Evolutionary conservation across 1,140 invertebrate genomes (phyloP).

Genomic region (Zelostemma sp.): DNA sequence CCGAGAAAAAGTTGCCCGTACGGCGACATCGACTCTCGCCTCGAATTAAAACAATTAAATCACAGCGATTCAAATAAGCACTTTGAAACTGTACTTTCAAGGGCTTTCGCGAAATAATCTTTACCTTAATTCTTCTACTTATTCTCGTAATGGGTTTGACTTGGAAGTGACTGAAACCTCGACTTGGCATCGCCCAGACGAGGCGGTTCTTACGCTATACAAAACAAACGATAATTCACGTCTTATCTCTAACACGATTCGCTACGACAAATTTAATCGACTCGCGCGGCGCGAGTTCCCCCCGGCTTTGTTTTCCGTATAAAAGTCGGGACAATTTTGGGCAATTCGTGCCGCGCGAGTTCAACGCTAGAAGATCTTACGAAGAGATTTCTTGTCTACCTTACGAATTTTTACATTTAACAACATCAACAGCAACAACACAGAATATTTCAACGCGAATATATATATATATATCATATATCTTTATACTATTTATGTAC

Average conservation of each 20-base stretch:
- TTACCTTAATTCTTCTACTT: background rate
- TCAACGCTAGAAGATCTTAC: too few relatives aligned
- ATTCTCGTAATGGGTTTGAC: background rate
- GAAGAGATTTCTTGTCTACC: too few relatives aligned
- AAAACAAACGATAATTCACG: too few relatives aligned
- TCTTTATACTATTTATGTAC: slow-evolving; percentile 48
- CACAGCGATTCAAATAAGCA: slow-evolving; percentile 46
- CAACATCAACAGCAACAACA: slow-evolving; percentile 71
- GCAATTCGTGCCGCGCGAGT: too few relatives aligned
- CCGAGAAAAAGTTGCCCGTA: background rate
- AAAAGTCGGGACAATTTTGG: too few relatives aligned
- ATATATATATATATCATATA: too few relatives aligned
- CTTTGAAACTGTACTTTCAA: slow-evolving; percentile 43
- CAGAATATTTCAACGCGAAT: slow-evolving; percentile 65
- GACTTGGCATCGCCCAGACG: background rate
- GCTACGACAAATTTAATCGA: too few relatives aligned
- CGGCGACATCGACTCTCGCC: background rate
- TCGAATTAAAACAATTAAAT: slow-evolving; percentile 32
- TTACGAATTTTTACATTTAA: slow-evolving; percentile 59
- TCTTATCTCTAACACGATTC: too few relatives aligned
- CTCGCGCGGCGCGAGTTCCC: too few relatives aligned
- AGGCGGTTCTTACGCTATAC: too few relatives aligned
- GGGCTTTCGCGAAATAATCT: slow-evolving; percentile 34
- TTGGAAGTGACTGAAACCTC: background rate
- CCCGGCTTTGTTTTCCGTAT: too few relatives aligned